Conservation (phyloP, 2,113 vertebrate genomes). For the Salvelinus sp. region DNA sequence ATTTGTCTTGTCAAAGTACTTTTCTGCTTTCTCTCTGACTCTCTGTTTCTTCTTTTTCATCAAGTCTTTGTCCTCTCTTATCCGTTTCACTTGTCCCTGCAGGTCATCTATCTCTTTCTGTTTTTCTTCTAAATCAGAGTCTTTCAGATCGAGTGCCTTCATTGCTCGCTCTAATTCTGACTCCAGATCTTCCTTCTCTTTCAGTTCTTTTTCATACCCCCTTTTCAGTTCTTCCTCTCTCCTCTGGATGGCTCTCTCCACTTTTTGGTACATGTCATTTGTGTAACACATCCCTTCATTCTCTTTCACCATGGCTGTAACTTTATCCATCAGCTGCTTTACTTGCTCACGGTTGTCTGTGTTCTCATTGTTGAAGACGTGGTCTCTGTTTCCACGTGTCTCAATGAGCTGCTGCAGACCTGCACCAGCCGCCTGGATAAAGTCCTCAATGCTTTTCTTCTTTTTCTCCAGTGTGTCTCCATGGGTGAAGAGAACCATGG, state of each 20-base stretch:
- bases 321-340: conserved; percentile 46
- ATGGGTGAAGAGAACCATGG: conserved; percentile 63
- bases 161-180: neutral
- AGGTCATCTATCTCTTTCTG: neutral
- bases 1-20: neutral
- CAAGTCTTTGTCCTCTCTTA: too few relatives aligned
- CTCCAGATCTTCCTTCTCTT: conserved; percentile 22
- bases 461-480: conserved; percentile 50
- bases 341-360: conserved; percentile 40
- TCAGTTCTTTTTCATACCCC: conserved; percentile 20
- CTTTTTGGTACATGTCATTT: conserved; percentile 47
- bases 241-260: conserved; percentile 40
- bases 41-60: too few relatives aligned
- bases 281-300: conserved; percentile 43
- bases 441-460: conserved; percentile 31
- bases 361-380: conserved; percentile 59
- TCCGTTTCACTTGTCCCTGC: neutral
- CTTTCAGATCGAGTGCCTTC: conserved; percentile 9
- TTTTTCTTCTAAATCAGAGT: neutral
- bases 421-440: conserved; percentile 18
- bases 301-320: conserved; percentile 32
- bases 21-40: neutral
- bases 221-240: conserved; percentile 17
- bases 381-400: conserved; percentile 32
- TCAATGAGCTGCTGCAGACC: conserved; percentile 23